Conservation (phyloP, 2,113 vertebrate species). For the Myiopsitta monachus region DNA sequence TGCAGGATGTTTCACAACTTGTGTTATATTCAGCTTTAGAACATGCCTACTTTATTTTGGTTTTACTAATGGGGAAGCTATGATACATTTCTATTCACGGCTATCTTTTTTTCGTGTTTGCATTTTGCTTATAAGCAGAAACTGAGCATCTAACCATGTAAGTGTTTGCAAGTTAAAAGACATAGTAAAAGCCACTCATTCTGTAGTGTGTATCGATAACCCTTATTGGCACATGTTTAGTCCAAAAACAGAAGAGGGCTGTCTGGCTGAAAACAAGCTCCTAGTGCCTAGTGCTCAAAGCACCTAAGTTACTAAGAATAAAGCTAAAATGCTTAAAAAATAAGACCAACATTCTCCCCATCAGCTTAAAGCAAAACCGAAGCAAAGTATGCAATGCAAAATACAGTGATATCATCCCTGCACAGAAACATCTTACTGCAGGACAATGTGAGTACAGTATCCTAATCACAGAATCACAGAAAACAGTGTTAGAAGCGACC, state of each 20-base stretch:
- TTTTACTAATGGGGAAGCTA: background rate
- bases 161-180: background rate
- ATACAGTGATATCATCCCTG: background rate
- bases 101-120: background rate
- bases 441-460: background rate
- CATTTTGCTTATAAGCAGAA: background rate
- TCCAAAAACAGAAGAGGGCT: background rate
- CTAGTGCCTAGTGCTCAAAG: background rate
- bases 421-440: background rate
- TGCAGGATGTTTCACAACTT: constrained; percentile 26
- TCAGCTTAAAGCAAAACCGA: background rate
- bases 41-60: constrained; percentile 6
- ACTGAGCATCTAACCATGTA: background rate
- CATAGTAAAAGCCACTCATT: background rate
- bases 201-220: background rate
- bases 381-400: background rate
- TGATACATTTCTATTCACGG: background rate
- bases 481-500: constrained; percentile 45
- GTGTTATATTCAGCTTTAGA: constrained; percentile 28
- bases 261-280: background rate
- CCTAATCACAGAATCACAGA: constrained; percentile 33
- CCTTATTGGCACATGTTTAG: background rate
- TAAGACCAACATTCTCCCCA: background rate
- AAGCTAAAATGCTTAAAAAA: background rate
- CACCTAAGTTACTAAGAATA: background rate